Base-by-base conservation (phyloP, 2,797 vertebrate species). In the Lepus oiostolus region DNA sequence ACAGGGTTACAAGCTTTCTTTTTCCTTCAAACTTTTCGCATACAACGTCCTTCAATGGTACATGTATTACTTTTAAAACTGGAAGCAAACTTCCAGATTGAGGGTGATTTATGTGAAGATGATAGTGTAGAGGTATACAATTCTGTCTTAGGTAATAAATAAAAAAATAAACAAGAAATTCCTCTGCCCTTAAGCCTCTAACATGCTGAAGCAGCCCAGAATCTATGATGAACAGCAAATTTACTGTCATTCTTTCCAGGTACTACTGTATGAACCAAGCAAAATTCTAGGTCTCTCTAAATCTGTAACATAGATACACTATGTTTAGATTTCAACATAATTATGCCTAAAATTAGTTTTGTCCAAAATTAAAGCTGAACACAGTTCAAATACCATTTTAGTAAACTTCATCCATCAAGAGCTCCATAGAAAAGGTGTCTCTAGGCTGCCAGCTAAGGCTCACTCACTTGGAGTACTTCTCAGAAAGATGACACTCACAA, bases 321-420 rank as follows among this genome's bases (percentile, higher is more conserved):
- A 90, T 81, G 92, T 72, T 96, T 95, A 90, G 11, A 88, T 77
- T 88, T 93, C 91, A 90, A 93, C 7, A 42, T 42, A 92, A 93
- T 91, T 32, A 90, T 63, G 85, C 91, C 91, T 88, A 85, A 96
- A 97, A 93, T 85, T 79, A 88, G 88, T 92, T 93, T 68, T 93
- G 71, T 85, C 83, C 83, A 88, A 93, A 96, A 92, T 0, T 75
- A n/a, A 91, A 88, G 91, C 5, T 75, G 89, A 94, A 88, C 28
- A 65, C 75, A 93, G 76, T 75, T 95, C 91, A 96, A 88, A 93
- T 58, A 82, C 12, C 86, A 92, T 80, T 76, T 90, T 86, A 96
- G 88, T 74, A 85, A 95, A 74, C 76, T 80, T 91, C 75, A 90
- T 26, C 32, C 76, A 87, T 50, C 92, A 91, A 58, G 85, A 58